Percentiles rank a stretch among this genome's conserved stretches.
Evolutionary conservation across 2,113 vertebrate species (phyloP).

Genomic region (Anolis sagrei): DNA sequence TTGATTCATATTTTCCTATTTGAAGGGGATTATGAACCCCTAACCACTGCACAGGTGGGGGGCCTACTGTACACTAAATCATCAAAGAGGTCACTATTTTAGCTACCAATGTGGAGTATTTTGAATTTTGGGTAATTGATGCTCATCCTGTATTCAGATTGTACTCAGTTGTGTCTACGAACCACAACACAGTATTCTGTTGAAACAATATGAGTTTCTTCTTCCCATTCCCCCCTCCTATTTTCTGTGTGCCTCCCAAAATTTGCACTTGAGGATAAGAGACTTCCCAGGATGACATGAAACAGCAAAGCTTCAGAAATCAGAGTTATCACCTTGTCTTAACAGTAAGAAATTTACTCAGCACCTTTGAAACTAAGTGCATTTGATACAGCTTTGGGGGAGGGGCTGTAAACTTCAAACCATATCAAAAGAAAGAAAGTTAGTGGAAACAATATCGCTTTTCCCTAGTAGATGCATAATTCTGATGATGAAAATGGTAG

Average conservation of each 20-base stretch:
- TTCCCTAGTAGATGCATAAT: background rate
- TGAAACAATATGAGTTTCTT: no score
- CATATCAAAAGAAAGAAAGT: background rate
- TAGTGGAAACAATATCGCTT: no score
- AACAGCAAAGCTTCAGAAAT: background rate
- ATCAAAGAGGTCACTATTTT: no score
- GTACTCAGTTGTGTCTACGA: no score
- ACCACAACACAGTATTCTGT: background rate
- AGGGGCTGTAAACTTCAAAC: background rate
- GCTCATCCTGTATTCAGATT: no score
- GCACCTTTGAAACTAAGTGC: background rate
- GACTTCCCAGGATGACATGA: background rate
- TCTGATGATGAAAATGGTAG: background rate
- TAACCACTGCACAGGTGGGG: no score
- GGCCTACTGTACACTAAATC: no score
- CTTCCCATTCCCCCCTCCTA: background rate
- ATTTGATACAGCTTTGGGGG: background rate
- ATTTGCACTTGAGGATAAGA: background rate
- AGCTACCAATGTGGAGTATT: no score
- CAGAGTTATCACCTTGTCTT: background rate
- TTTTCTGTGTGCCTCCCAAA: background rate
- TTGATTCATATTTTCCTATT: no score
- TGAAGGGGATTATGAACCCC: no score
- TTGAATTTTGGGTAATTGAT: no score
- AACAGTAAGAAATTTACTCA: background rate